phyloP scores from a whole-genome alignment of 2,888 invertebrate species.

The Plagiodera versicolora region DNA sequence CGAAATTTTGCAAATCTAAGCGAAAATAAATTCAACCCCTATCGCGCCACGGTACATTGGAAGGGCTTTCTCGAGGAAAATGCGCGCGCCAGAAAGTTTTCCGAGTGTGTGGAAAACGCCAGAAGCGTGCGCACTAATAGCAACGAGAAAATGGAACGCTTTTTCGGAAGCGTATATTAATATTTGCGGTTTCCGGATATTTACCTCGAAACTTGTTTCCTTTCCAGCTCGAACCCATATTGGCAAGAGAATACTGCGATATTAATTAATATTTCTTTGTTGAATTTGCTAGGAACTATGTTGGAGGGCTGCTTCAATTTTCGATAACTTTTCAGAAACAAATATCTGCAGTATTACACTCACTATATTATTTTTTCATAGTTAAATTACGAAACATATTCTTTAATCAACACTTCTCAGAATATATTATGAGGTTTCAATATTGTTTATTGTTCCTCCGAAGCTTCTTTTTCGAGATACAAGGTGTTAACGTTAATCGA shows the following conservation, averaged over 20 bases:
- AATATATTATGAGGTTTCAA: too few relatives aligned
- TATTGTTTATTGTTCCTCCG: too few relatives aligned
- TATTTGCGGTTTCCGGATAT: slow-evolving; percentile 17
- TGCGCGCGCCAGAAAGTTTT: slow-evolving; percentile 34
- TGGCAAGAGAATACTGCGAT: neutral
- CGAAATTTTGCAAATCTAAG: neutral
- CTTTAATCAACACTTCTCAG: too few relatives aligned
- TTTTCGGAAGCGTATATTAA: slow-evolving; percentile 11
- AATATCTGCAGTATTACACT: too few relatives aligned
- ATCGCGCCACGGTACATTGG: slow-evolving; percentile 3
- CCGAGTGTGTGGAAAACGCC: slow-evolving; percentile 27
- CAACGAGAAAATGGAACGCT: slow-evolving; percentile 18
- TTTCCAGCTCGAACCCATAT: neutral
- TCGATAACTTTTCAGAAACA: too few relatives aligned
- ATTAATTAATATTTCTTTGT: too few relatives aligned
- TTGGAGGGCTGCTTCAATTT: too few relatives aligned
- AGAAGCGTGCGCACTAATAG: slow-evolving; percentile 28
- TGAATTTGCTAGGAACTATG: too few relatives aligned
- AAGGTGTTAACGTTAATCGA: too few relatives aligned
- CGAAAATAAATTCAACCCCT: slow-evolving; percentile 4
- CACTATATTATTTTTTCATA: too few relatives aligned
- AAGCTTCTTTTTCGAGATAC: too few relatives aligned
- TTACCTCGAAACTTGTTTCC: slow-evolving; percentile 8
- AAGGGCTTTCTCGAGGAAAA: slow-evolving; percentile 21
- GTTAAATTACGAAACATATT: too few relatives aligned